A percentile compares a stretch with the other conserved stretches of the same genome.
These are phyloP conservation scores for Scolopax mira DNA, from an alignment of 2,113 vertebrate species.

Conservation along the genomic window DNA sequence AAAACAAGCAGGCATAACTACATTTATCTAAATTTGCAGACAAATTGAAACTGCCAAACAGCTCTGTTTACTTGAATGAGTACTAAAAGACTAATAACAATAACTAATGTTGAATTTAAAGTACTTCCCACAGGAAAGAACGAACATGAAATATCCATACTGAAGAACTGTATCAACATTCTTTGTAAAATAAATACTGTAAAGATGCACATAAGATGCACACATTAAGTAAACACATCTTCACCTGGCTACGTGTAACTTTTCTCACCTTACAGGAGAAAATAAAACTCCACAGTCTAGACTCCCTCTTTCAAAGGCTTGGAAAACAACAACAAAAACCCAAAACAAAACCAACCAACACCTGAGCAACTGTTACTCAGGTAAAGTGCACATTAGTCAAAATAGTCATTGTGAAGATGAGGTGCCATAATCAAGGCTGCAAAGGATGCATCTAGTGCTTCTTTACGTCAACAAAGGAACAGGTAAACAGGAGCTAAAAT, in stretches of 20 bases:
- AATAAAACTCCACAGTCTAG: not conserved
- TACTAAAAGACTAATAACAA: not conserved
- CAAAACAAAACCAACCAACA: too few species aligned
- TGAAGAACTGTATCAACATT: not conserved
- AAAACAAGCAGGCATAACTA: not conserved
- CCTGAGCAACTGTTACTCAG: not conserved
- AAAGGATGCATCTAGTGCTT: not conserved
- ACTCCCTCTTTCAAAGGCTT: not conserved
- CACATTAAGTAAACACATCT: not conserved
- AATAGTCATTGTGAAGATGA: not conserved
- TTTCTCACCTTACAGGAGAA: not conserved
- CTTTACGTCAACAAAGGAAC: not conserved
- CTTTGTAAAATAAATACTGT: not conserved
- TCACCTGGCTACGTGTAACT: fast-evolving
- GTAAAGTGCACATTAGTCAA: not conserved
- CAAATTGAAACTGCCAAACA: not conserved
- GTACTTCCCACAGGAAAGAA: not conserved
- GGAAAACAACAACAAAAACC: not conserved
- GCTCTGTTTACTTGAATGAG: not conserved
- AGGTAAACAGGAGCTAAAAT: not conserved
- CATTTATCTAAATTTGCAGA: not conserved
- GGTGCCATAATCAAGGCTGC: not conserved
- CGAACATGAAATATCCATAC: not conserved
- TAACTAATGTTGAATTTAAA: not conserved
- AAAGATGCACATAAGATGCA: not conserved